Evolutionary conservation across 2,888 invertebrate species (phyloP).

Genomic region (Luperina testacea): DNA sequence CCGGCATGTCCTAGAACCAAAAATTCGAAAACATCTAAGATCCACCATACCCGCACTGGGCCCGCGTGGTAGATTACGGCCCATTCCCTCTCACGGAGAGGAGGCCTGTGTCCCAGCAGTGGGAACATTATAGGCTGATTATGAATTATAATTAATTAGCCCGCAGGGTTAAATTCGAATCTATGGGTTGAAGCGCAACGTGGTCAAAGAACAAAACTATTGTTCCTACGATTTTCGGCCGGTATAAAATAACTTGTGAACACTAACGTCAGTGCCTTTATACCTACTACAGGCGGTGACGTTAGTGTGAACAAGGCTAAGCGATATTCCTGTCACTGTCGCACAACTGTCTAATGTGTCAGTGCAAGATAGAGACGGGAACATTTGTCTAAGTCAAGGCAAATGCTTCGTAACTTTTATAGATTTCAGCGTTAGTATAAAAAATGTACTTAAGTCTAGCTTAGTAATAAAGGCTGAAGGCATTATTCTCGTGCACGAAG

Average conservation of each 20-base stretch:
- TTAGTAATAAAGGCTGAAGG: neutral
- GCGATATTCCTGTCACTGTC: neutral
- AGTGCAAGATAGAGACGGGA: neutral
- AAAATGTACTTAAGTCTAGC: neutral
- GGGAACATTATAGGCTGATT: too few species aligned
- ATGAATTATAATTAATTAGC: too few species aligned
- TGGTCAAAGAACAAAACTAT: neutral
- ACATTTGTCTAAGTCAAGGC: neutral
- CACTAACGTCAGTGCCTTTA: neutral
- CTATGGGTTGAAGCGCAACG: neutral
- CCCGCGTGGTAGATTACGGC: too few species aligned
- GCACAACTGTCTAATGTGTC: neutral
- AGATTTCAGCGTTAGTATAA: neutral
- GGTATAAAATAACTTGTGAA: neutral
- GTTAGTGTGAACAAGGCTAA: too few species aligned
- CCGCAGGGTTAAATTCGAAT: neutral
- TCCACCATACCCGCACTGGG: too few species aligned
- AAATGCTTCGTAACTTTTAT: too few species aligned
- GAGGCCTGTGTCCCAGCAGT: too few species aligned
- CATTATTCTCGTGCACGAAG: neutral
- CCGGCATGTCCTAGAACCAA: too few species aligned
- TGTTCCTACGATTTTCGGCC: neutral
- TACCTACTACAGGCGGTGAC: too few species aligned
- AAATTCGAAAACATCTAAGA: too few species aligned
- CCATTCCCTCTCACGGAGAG: too few species aligned